Evolutionary conservation across 2,113 vertebrate genomes (phyloP).

Genomic region (Oncorhynchus tshawytscha): DNA sequence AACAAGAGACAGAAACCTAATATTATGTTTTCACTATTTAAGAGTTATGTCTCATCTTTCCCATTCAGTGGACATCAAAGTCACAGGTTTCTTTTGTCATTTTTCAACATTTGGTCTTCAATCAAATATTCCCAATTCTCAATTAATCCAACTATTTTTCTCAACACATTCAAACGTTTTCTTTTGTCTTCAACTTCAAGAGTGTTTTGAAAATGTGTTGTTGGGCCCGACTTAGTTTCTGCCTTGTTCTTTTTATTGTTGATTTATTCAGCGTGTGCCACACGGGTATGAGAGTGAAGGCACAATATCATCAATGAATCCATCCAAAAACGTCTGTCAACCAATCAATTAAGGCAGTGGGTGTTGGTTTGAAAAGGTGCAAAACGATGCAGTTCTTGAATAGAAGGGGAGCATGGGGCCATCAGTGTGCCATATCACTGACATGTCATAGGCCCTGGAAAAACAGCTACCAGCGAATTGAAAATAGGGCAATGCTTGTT

Average conservation of each 20-base stretch:
- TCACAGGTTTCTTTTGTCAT: background rate
- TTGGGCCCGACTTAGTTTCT: too few species aligned
- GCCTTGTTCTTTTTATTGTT: too few species aligned
- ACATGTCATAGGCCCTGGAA: slow-evolving; percentile 24
- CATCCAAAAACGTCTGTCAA: too few species aligned
- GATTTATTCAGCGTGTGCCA: too few species aligned
- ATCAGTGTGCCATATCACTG: slow-evolving; percentile 19
- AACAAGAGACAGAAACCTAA: background rate
- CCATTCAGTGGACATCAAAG: background rate
- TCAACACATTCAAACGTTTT: background rate
- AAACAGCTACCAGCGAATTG: slow-evolving; percentile 34
- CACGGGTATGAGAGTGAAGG: too few species aligned
- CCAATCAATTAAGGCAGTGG: too few species aligned
- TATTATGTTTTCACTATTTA: background rate
- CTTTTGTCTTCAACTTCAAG: background rate
- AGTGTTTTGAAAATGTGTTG: background rate
- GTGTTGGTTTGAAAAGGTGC: too few species aligned
- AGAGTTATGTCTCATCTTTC: background rate
- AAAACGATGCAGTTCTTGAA: too few species aligned
- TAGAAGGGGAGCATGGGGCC: background rate
- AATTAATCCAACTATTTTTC: background rate
- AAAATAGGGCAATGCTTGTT: slow-evolving; percentile 39
- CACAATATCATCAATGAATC: too few species aligned
- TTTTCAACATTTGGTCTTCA: background rate
- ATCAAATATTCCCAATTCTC: background rate